Conservation (phyloP, 2,797 vertebrate species). For the Pipistrellus nathusii region DNA sequence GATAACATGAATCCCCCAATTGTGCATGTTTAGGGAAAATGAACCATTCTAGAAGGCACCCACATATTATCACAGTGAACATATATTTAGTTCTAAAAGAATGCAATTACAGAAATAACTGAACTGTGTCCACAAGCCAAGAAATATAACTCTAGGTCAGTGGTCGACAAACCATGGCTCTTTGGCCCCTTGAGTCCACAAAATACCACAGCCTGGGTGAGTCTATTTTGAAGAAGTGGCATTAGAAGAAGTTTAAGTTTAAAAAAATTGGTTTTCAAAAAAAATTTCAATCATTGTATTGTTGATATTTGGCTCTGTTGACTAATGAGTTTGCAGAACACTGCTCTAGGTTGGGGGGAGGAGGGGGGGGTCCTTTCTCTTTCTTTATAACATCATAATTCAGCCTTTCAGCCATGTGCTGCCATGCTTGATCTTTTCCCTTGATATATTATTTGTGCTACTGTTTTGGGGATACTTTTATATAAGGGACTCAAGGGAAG, state of each 20-base stretch:
- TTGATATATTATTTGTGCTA: slow-evolving; percentile 72
- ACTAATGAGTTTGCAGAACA: no score
- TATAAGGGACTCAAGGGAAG: background rate
- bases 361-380: background rate
- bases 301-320: no score
- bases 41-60: slow-evolving; percentile 66
- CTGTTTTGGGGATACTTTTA: slow-evolving; percentile 46
- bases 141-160: slow-evolving; percentile 29
- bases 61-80: slow-evolving; percentile 69
- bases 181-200: no score
- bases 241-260: no score
- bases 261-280: no score
- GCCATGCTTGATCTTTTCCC: slow-evolving; percentile 36
- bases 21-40: slow-evolving; percentile 50
- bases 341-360: no score
- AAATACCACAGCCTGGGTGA: no score
- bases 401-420: slow-evolving; percentile 8
- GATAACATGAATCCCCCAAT: slow-evolving; percentile 35
- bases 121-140: slow-evolving; percentile 29
- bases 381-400: slow-evolving; percentile 24
- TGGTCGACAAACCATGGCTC: no score
- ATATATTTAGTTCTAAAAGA: slow-evolving; percentile 60
- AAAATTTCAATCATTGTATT: no score
- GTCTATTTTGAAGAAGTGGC: no score
- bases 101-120: slow-evolving; percentile 64